phyloP scores from a whole-genome alignment of 2,113 vertebrate species.

The Regulus satrapa region DNA sequence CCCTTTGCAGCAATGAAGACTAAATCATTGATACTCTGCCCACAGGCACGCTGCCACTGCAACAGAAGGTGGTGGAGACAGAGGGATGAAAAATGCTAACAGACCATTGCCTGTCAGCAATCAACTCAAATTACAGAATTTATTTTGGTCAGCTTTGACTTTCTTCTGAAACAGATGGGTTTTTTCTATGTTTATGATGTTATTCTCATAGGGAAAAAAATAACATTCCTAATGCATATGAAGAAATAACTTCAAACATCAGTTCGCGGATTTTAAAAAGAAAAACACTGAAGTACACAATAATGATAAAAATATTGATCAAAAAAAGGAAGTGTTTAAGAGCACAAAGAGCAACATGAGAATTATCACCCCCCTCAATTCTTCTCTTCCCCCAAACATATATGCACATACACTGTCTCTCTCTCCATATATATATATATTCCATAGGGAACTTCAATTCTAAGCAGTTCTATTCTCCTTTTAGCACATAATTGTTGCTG shows the following conservation, averaged over 20 bases:
- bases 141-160: background rate
- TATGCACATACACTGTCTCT: rapidly evolving
- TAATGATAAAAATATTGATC: background rate
- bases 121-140: background rate
- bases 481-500: slow-evolving; percentile 21
- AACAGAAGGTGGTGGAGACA: slow-evolving; percentile 8
- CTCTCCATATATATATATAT: background rate
- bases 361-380: background rate
- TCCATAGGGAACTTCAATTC: background rate
- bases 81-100: background rate
- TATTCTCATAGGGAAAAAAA: background rate
- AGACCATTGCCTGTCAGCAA: background rate
- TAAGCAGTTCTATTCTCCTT: background rate
- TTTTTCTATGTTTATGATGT: background rate
- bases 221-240: background rate
- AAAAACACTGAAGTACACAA: background rate
- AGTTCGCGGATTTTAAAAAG: background rate
- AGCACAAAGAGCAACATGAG: background rate
- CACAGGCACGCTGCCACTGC: background rate
- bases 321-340: background rate
- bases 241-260: background rate
- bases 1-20: background rate
- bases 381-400: background rate
- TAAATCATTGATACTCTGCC: background rate
- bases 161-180: background rate